Evolutionary conservation across 2,113 vertebrate species (phyloP), one percentile per base, ranked within the genome.

Genomic region (Xiphorhynchus elegans): DNA sequence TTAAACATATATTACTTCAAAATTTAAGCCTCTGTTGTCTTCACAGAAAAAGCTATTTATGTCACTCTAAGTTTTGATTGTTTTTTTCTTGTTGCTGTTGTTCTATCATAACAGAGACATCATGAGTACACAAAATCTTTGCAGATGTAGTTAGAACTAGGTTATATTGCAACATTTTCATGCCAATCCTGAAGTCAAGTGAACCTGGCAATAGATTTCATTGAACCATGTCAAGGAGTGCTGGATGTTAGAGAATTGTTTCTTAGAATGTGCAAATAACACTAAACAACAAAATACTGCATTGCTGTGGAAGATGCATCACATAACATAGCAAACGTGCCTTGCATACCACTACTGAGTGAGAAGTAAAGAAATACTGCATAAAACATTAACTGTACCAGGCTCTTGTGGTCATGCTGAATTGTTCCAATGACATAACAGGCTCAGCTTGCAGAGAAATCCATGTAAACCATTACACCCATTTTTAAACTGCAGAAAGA

Each of bases 341-440:
- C 47, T 74, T 18, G 1, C 10, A 8, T 39, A n/a, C 4, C 26
- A 44, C 18, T 7, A 9, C 26, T 11, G 12, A 83, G 37, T 8
- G 49, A 92, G 31, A 88, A 85, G 29, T 28, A 42, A 64, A 9
- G 15, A 70, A 75, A 13, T 5, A 46, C 26, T 13, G 21, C 25
- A 21, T 33, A 82, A 59, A 33, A 50, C 17, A 39, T 59, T 1
- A 39, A 25, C 56, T 78, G 29, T 14, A 59, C 21, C 24, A 24
- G 24, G 29, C n/a, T 21, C 56, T 72, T 29, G 23, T 3, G 4
- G 37, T 66, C 15, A 24, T 24, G n/a, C 11, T 37, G 47, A 79
- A 68, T 42, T 58, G 5, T 46, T 74, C 29, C 42, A n/a, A n/a
- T 1, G 2, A 7, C 24, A 77, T 66, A 68, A 79, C 0, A 2